phyloP scores from a whole-genome alignment of 1,140 invertebrate species.

The Eriocheir sinensis region DNA sequence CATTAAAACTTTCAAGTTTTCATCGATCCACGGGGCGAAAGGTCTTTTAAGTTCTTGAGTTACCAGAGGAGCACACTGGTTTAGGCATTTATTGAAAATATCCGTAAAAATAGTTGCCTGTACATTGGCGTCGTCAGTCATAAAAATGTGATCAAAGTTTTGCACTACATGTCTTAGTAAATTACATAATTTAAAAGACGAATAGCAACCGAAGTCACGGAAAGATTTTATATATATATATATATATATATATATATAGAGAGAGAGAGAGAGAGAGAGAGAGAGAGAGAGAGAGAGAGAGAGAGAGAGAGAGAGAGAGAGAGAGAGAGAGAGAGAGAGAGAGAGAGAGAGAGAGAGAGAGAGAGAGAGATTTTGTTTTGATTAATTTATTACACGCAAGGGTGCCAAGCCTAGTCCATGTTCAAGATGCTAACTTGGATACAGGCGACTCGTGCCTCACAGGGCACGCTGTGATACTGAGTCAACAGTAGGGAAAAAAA shows the following conservation, averaged over 20 bases:
- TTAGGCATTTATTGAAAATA: not conserved
- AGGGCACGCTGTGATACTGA: too few relatives aligned
- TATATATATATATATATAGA: too few relatives aligned
- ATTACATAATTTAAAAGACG: not conserved
- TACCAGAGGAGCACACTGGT: not conserved
- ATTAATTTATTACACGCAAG: too few relatives aligned
- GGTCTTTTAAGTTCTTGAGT: not conserved
- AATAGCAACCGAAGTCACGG: not conserved
- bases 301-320: too few relatives aligned
- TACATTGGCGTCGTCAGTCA: not conserved
- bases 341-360: too few relatives aligned
- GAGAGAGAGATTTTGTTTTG: too few relatives aligned
- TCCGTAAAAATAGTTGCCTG: constrained; percentile 16
- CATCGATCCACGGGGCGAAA: constrained; percentile 23
- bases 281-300: too few relatives aligned
- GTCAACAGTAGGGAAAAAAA: too few relatives aligned
- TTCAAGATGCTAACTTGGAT: too few relatives aligned
- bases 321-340: too few relatives aligned
- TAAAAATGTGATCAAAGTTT: not conserved
- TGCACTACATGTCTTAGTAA: not conserved
- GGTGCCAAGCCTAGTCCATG: too few relatives aligned
- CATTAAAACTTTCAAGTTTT: not conserved
- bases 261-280: not conserved
- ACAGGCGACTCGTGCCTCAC: too few relatives aligned
- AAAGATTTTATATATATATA: not conserved